Evolutionary conservation across 2,113 vertebrate species (phyloP).

Genomic region (Osmerus mordax): DNA sequence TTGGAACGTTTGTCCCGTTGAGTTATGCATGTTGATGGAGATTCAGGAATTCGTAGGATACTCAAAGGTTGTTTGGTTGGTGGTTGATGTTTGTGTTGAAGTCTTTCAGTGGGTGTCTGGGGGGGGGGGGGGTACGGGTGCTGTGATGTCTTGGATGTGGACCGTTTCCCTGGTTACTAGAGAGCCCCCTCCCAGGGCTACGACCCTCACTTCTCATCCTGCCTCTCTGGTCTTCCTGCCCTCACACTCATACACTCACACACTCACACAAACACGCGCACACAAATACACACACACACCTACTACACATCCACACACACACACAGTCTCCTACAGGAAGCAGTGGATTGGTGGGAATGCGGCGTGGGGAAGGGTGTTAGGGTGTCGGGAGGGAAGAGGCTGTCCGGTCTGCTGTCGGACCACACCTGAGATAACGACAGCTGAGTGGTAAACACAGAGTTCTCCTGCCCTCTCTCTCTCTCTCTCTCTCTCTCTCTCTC

Average conservation of each 20-base stretch:
- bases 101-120: conserved; percentile 8
- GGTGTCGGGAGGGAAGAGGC: conserved; percentile 35
- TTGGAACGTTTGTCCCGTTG: neutral
- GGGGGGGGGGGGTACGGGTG: neutral
- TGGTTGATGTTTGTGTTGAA: neutral
- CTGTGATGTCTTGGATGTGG: neutral
- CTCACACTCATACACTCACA: conserved; percentile 7
- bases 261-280: neutral
- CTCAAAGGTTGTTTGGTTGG: neutral
- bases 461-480: neutral
- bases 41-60: too few relatives aligned
- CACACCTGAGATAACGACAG: conserved; percentile 50
- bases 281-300: conserved; percentile 14
- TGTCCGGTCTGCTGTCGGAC: conserved; percentile 36
- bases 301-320: neutral
- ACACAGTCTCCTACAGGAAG: conserved; percentile 17
- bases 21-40: neutral
- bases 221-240: conserved; percentile 33
- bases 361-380: conserved; percentile 1
- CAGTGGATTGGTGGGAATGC: conserved; percentile 48
- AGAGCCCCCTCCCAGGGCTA: conserved; percentile 18
- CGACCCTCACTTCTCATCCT: conserved; percentile 24
- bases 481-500: neutral
- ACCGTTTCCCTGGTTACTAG: neutral
- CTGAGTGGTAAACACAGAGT: conserved; percentile 11